Conservation (phyloP, 53 echinoderm and acorn worm genomes). For the Hippasteria phrygiana region DNA sequence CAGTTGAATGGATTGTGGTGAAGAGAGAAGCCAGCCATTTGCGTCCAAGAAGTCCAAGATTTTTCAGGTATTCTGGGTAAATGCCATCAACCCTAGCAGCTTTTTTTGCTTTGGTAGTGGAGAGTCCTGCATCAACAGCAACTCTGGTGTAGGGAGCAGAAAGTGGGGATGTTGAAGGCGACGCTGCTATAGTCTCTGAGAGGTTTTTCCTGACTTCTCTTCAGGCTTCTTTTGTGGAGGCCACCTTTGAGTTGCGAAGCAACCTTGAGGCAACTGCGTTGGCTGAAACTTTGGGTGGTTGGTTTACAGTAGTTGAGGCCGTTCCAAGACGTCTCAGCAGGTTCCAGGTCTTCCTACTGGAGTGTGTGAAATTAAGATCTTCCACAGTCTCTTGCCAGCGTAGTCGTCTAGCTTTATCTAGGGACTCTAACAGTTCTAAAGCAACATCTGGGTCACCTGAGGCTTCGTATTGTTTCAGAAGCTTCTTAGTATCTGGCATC, state of each 20-base stretch:
- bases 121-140: conserved; percentile 10
- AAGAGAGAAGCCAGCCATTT: conserved; percentile 25
- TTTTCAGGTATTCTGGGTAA: conserved; percentile 19
- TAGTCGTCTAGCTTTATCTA: neutral
- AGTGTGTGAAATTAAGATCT: neutral
- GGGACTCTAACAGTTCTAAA: neutral
- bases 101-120: conserved; percentile 7
- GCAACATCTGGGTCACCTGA: conserved; percentile 11
- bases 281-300: conserved; percentile 20
- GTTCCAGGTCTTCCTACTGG: conserved; percentile 11
- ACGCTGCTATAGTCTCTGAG: neutral
- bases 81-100: neutral
- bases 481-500: neutral
- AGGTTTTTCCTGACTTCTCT: conserved; percentile 10
- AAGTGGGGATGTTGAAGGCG: neutral
- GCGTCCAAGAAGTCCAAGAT: conserved; percentile 16
- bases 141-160: neutral
- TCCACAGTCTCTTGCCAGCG: conserved; percentile 31
- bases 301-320: neutral
- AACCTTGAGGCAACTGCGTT: conserved; percentile 7
- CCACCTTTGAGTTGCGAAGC: neutral
- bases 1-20: neutral
- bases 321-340: conserved; percentile 17
- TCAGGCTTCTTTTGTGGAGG: conserved; percentile 24
- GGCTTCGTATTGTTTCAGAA: neutral